These are phyloP conservation scores for Apoderus coryli DNA, from an alignment of 2,888 invertebrate species.

Conservation along the genomic window DNA sequence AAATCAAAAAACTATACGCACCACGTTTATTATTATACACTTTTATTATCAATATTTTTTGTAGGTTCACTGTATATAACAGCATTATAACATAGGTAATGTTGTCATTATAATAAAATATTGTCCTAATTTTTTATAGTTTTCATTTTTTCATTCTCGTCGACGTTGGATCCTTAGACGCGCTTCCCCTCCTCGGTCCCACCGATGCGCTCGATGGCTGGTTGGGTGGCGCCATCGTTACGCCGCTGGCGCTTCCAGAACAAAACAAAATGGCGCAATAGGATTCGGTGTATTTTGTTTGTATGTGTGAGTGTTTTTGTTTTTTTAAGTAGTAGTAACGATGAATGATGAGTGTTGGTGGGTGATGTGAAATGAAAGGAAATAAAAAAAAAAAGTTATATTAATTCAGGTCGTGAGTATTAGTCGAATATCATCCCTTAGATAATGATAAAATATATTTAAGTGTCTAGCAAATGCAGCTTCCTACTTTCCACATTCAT, in stretches of 20 bases:
- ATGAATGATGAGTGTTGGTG: constrained; percentile 8
- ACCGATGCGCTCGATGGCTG: constrained; percentile 38
- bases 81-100: too few species aligned
- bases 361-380: neutral
- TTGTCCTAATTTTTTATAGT: too few species aligned
- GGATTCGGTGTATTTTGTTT: constrained; percentile 6
- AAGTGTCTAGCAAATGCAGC: too few species aligned
- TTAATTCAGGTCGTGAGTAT: too few species aligned
- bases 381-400: too few species aligned
- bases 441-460: too few species aligned
- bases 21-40: too few species aligned
- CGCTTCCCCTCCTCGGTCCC: constrained; percentile 44
- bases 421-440: constrained; percentile 1
- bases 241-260: constrained; percentile 37
- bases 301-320: constrained; percentile 4
- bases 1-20: too few species aligned
- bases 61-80: too few species aligned
- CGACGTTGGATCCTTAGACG: constrained; percentile 31
- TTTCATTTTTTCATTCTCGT: constrained; percentile 30
- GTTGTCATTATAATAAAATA: too few species aligned
- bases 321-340: constrained; percentile 8
- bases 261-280: neutral
- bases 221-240: constrained; percentile 41
- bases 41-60: too few species aligned
- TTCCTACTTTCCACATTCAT: too few species aligned